Percentiles rank a stretch among this genome's conserved stretches.
Conservation (phyloP, 2,888 invertebrate genomes). For the Chydorus sphaericus region DNA sequence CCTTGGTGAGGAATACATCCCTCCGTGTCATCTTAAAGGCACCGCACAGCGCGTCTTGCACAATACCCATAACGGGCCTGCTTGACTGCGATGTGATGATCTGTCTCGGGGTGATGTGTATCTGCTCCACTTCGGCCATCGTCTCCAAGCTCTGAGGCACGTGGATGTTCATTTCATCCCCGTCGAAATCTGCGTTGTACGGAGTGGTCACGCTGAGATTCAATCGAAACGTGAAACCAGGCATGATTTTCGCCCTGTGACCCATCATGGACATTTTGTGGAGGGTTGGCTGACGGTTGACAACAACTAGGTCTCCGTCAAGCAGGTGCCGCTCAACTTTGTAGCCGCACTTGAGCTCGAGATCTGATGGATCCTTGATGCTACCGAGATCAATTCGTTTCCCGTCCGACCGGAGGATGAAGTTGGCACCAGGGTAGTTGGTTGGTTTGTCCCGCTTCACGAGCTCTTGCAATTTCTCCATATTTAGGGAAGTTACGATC, state of each 20-base stretch:
- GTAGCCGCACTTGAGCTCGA: constrained; percentile 90
- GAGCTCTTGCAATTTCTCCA: constrained; percentile 88
- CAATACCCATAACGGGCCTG: constrained; percentile 99
- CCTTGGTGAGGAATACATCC: constrained; percentile 93
- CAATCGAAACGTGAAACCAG: constrained; percentile 99
- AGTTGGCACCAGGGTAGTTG: constrained; percentile 99
- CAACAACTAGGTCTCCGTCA: constrained; percentile 95
- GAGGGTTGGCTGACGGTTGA: constrained; percentile 98
- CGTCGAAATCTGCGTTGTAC: constrained; percentile 99
- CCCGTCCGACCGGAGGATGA: constrained; percentile 96
- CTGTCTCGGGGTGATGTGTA: constrained; percentile 92
- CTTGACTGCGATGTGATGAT: constrained; percentile 99
- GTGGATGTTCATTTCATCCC: constrained; percentile 99
- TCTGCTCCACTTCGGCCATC: constrained; percentile 90
- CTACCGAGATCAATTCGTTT: constrained; percentile 95
- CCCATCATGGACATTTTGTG: constrained; percentile 99
- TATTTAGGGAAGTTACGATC: constrained; percentile 97
- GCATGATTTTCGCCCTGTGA: constrained; percentile 80
- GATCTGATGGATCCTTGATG: constrained; percentile 92
- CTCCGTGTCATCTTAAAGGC: constrained; percentile 98
- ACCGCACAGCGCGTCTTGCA: constrained; percentile 92
- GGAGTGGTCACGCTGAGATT: constrained; percentile 97
- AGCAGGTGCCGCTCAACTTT: constrained; percentile 86
- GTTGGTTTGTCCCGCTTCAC: constrained; percentile 84
- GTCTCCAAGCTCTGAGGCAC: constrained; percentile 99